Percentiles rank a stretch among this genome's conserved stretches.
These are phyloP conservation scores for Euzophera pinguis DNA, from an alignment of 2,888 invertebrate genomes.

Conservation along the genomic window DNA sequence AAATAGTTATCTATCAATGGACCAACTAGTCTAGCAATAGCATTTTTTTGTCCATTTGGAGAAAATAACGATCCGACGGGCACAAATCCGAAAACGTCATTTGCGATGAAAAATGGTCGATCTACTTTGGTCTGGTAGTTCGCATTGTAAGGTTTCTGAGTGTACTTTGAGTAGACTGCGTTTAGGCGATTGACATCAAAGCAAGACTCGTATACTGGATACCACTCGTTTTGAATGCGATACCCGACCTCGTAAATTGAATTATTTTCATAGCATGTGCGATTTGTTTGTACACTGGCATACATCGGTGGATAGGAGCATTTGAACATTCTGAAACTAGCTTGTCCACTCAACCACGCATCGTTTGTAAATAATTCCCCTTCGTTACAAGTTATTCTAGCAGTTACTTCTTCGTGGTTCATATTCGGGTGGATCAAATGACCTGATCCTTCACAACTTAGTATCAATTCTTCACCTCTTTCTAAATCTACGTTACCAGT, in stretches of 20 bases:
- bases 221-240: slow-evolving; percentile 41
- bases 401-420: slow-evolving; percentile 31
- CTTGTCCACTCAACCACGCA: slow-evolving; percentile 47
- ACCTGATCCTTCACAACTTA: slow-evolving; percentile 55
- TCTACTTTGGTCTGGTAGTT: slow-evolving; percentile 57
- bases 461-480: slow-evolving; percentile 46
- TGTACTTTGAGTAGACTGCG: slow-evolving; percentile 59
- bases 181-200: slow-evolving; percentile 48
- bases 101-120: slow-evolving; percentile 55
- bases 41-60: slow-evolving; percentile 46
- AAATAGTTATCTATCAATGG: slow-evolving; percentile 55
- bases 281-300: slow-evolving; percentile 43
- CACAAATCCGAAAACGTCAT: slow-evolving; percentile 39
- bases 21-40: slow-evolving; percentile 50
- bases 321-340: slow-evolving; percentile 44
- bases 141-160: slow-evolving; percentile 63
- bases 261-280: slow-evolving; percentile 50
- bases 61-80: slow-evolving; percentile 55
- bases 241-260: slow-evolving; percentile 63
- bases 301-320: slow-evolving; percentile 48
- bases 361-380: slow-evolving; percentile 53
- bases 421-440: slow-evolving; percentile 45
- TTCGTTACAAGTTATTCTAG: slow-evolving; percentile 46
- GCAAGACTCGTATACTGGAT: slow-evolving; percentile 61
- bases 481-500: slow-evolving; percentile 49